Evolutionary conservation across 2,797 vertebrate species (phyloP).

Genomic region (Pterois miles): DNA sequence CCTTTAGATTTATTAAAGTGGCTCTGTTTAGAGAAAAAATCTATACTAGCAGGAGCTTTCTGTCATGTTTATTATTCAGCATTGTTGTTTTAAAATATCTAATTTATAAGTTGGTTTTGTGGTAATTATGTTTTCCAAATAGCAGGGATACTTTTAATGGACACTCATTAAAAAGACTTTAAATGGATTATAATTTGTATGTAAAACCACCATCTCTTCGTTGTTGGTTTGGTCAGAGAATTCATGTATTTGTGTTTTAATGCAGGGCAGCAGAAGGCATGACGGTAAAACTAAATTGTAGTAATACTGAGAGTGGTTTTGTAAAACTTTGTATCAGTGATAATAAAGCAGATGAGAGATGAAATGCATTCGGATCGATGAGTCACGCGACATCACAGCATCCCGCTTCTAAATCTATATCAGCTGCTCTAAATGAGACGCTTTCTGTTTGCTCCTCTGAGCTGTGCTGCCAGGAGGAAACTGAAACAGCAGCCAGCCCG

Average conservation of each 20-base stretch:
- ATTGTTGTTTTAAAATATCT: background rate
- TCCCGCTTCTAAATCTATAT: background rate
- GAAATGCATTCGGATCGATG: slow-evolving; percentile 26
- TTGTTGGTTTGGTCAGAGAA: background rate
- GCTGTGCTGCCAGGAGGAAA: slow-evolving; percentile 20
- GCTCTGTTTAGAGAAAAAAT: background rate
- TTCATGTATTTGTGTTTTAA: background rate
- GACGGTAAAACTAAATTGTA: slow-evolving; percentile 16
- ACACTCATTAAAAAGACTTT: background rate
- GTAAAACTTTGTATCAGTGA: background rate
- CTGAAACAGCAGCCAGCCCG: background rate
- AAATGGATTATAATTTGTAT: background rate
- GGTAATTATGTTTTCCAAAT: background rate
- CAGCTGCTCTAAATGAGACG: background rate
- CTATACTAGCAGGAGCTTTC: background rate
- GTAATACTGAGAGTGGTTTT: slow-evolving; percentile 7
- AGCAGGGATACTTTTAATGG: background rate
- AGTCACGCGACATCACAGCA: background rate
- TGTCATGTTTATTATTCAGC: background rate
- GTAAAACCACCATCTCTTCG: background rate
- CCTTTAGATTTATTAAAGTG: background rate
- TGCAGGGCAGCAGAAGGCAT: background rate
- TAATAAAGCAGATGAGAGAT: slow-evolving; percentile 22
- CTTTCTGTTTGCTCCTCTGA: slow-evolving; percentile 12
- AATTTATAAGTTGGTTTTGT: background rate